Evolutionary conservation across 2,797 vertebrate genomes (phyloP).

Genomic region (Odontamblyopus lacepedii): DNA sequence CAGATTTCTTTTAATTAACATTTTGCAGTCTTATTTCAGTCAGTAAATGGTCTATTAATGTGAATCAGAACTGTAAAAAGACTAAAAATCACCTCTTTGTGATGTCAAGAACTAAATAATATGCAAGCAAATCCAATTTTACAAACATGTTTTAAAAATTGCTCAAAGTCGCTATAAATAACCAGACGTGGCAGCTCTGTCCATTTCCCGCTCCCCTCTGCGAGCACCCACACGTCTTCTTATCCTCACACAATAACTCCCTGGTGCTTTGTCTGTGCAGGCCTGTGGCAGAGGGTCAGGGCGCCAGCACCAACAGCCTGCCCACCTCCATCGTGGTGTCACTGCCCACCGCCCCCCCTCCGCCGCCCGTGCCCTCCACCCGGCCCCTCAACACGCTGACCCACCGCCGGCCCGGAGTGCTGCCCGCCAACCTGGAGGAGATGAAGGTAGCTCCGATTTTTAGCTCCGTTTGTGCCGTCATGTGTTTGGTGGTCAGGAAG

Average conservation of each 20-base stretch:
- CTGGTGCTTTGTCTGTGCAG: conserved; percentile 59
- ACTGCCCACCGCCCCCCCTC: conserved; percentile 63
- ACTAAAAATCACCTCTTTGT: too few relatives aligned
- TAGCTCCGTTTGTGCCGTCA: too few relatives aligned
- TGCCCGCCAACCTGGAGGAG: conserved; percentile 93
- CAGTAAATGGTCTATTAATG: too few relatives aligned
- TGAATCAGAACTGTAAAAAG: too few relatives aligned
- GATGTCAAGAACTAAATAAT: too few relatives aligned
- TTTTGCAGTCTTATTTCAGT: too few relatives aligned
- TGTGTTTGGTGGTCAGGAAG: neutral
- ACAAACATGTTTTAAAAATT: too few relatives aligned
- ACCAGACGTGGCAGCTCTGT: neutral
- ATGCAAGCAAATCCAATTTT: too few relatives aligned
- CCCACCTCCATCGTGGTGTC: conserved; percentile 80
- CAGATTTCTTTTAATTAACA: too few relatives aligned
- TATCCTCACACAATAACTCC: conserved; percentile 11
- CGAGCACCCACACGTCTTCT: neutral
- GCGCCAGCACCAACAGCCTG: conserved; percentile 65
- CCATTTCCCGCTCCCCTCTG: conserved; percentile 30
- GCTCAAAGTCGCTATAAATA: too few relatives aligned
- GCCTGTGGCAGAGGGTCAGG: conserved; percentile 86
- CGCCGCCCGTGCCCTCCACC: conserved; percentile 47
- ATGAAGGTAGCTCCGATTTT: conserved; percentile 51
- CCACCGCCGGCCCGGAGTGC: conserved; percentile 86
- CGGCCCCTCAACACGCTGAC: conserved; percentile 76